Base-by-base conservation (phyloP, 2,113 vertebrate genomes). In the Bostrychus sinensis region DNA sequence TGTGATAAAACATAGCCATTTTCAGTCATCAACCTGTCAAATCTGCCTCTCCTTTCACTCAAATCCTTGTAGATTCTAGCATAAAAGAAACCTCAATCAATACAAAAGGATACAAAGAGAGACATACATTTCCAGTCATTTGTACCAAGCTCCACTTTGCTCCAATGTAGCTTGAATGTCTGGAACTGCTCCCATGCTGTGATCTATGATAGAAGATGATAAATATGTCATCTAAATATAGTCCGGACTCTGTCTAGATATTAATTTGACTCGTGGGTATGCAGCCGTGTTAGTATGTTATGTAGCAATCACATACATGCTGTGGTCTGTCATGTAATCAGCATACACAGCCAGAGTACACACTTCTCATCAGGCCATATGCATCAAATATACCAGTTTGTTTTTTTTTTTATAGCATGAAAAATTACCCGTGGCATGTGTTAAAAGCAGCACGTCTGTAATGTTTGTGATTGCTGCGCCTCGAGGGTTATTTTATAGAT, bases 401-500 rank as follows among this genome's bases (percentile, higher is more conserved):
- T 4, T 0, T 30, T 69, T 61, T 60, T 61, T 20, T 57, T 62
- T 32, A 70, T 14, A 3, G 26, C 12, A 42, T 51, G 19, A 3
- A 14, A 74, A 79, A 77, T 72, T 23, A 64, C 20, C 25, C 7
- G 13, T 38, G 50, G 14, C 30, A n/a, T 34, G 51, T 19, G 30
- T 12, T 42, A 39, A 9, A 59, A 48, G 19, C 32, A 67, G 43
- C 36, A 36, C 46, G 42, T 70, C 66, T 61, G 51, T 57, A 57
- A 43, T 57, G 7, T 42, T 63, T 42, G 26, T 54, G 42, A 36
- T 63, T 71, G 10, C 13, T 6, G 22, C 26, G 50, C 51, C 36
- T 48, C 11, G 12, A 0, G 11, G 62, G 46, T 16, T 48, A 2
- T 17, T 20, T 4, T 3, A 34, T 32, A 20, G 10, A 17, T 8